phyloP scores from a whole-genome alignment of 2,113 vertebrate species.

The Aphelocoma coerulescens region DNA sequence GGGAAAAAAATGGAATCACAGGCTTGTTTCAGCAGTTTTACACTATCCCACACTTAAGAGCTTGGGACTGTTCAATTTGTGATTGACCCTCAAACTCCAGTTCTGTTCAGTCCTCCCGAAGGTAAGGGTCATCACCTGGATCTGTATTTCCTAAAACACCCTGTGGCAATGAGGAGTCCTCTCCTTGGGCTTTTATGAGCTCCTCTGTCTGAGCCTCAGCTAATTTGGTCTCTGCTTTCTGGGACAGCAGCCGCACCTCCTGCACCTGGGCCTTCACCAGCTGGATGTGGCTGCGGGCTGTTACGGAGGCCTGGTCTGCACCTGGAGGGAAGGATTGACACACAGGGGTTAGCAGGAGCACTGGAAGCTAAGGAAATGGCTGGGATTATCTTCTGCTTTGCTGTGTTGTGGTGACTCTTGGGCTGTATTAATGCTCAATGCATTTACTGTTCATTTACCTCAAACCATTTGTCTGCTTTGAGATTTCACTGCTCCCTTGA shows the following conservation, averaged over 20 bases:
- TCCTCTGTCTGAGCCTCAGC: constrained; percentile 85
- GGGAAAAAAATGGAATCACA: neutral
- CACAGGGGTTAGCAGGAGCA: neutral
- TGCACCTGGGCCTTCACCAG: constrained; percentile 83
- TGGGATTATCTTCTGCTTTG: neutral
- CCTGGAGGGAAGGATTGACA: constrained; percentile 67
- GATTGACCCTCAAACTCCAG: neutral
- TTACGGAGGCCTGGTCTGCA: constrained; percentile 84
- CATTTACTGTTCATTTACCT: neutral
- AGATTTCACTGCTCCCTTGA: neutral
- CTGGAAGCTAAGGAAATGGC: neutral
- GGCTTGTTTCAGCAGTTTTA: neutral
- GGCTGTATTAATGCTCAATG: neutral
- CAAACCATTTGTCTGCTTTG: neutral
- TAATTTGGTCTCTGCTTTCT: constrained; percentile 85
- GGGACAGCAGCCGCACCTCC: constrained; percentile 78
- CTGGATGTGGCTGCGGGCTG: constrained; percentile 81
- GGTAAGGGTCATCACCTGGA: constrained; percentile 70
- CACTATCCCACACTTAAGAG: neutral
- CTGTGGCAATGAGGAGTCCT: constrained; percentile 1
- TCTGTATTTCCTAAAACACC: neutral
- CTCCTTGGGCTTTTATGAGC: constrained; percentile 58
- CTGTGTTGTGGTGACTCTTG: neutral
- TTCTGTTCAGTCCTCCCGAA: constrained; percentile 75
- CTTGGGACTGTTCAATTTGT: neutral